Conservation (phyloP, 2,113 vertebrate species). For the Cebidichthys violaceus region DNA sequence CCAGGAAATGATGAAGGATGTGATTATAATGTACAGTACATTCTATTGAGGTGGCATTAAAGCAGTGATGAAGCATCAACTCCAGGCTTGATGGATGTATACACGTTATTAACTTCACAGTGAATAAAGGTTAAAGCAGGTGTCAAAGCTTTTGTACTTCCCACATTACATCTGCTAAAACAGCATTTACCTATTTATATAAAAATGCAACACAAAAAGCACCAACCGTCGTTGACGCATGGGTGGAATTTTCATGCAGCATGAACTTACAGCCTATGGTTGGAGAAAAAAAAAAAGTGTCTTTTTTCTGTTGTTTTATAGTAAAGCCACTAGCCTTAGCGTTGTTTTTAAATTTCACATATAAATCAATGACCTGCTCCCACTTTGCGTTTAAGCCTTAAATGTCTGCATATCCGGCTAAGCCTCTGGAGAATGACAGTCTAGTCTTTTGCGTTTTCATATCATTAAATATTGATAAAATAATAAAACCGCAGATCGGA, state of each 20-base stretch:
- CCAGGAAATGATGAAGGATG: too few relatives aligned
- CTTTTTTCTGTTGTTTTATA: not conserved
- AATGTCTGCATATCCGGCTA: conserved; percentile 33
- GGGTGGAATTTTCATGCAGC: not conserved
- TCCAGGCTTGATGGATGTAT: conserved; percentile 1
- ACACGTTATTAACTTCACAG: not conserved
- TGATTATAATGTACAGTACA: too few relatives aligned
- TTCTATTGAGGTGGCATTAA: not conserved
- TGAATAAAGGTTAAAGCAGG: not conserved
- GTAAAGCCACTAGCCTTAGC: not conserved
- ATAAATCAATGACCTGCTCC: conserved; percentile 13
- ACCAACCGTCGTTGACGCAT: not conserved
- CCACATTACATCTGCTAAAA: not conserved
- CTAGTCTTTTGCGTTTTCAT: conserved; percentile 59
- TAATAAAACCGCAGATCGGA: conserved; percentile 50
- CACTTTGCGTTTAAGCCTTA: conserved; percentile 23
- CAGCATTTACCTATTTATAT: not conserved
- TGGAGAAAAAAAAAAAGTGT: not conserved
- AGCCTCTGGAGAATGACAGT: conserved; percentile 42
- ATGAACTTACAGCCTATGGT: not conserved
- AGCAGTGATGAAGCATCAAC: not conserved
- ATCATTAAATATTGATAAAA: conserved; percentile 70
- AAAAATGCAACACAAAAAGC: not conserved
- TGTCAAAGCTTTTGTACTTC: not conserved
- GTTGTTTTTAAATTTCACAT: conserved; percentile 8